Evolutionary conservation across 2,888 invertebrate genomes (phyloP), one percentile per base, ranked within the genome.

Genomic region (Carterocephalus palaemon): DNA sequence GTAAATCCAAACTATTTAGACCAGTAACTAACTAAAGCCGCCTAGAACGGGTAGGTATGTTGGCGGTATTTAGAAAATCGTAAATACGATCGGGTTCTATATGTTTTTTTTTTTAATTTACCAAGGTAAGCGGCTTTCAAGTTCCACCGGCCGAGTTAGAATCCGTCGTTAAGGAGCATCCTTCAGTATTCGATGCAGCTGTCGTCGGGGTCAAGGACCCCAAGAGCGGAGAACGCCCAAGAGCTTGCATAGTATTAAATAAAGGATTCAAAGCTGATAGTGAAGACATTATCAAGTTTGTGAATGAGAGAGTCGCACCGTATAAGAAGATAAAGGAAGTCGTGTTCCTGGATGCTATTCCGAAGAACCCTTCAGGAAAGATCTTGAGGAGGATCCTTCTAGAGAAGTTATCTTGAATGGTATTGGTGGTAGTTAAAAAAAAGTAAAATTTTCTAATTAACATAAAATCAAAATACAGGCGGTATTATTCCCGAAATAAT

Each of bases 141-240:
- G 96, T 97, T 4, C 91, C 96, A 5, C 97, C 97, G 10, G 96
- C 96, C 0, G 97, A 97, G 73, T 71, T 97, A 15, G 97, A 97
- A 74, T 91, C 88, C 37, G 62, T 94, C 2, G 64, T 95, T 1
- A 88, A 93, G 47, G 88, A 89, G 28, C 93, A 94, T 72, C 92
- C 94, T 0, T 89, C 88, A 15, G 88, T 98, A 0, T 70, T 86
- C 6, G 97, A 97, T 60, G 94, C 92, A 0, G 96, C 93, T 0
- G 96, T 97, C 0, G 86, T 96, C 48, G 96, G 95, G 0, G 73
- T 94, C 8, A 90, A 92, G 0, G 90, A 95, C 63, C 75, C 86
- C 0, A 70, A 75, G 5, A 85, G 83, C 20, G 96, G 95, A 3
- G 95, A 96, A 75, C 87, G 90, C 5, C 95, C 95, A 0, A 89